Conservation (phyloP, 2,888 invertebrate species). For the Herminia tarsipennalis region DNA sequence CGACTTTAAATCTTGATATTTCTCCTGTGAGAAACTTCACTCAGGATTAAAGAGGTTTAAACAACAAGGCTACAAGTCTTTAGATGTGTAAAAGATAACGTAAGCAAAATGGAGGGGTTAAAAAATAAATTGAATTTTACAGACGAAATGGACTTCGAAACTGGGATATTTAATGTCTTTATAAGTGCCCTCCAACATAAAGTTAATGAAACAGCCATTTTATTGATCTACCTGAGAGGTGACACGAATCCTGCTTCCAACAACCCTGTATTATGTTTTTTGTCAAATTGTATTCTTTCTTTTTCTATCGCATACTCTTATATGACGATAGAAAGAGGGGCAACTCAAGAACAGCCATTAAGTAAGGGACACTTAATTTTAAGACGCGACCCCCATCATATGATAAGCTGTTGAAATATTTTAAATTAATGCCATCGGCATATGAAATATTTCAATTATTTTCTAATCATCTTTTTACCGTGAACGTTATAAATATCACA, state of each 20-base stretch:
- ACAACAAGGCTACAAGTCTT: too few relatives aligned
- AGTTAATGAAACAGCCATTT: conserved; percentile 80
- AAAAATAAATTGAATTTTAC: conserved; percentile 46
- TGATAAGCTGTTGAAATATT: conserved; percentile 79
- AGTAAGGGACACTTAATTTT: conserved; percentile 77
- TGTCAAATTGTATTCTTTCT: conserved; percentile 70
- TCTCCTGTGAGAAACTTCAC: background rate
- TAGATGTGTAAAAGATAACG: conserved; percentile 52
- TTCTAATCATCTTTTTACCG: conserved; percentile 51
- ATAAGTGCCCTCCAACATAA: conserved; percentile 80
- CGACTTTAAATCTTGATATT: conserved; percentile 7
- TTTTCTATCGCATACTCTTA: conserved; percentile 37
- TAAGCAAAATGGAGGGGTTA: conserved; percentile 45
- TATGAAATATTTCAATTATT: conserved; percentile 66
- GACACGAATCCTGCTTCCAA: conserved; percentile 72
- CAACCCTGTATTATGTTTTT: conserved; percentile 81
- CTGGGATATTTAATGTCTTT: conserved; percentile 81
- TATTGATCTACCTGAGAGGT: conserved; percentile 83
- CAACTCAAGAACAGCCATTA: conserved; percentile 64
- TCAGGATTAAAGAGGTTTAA: too few relatives aligned
- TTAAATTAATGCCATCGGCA: conserved; percentile 77
- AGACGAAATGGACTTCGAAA: conserved; percentile 59
- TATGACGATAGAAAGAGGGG: conserved; percentile 45
- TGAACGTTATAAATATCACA: background rate
- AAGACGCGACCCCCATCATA: conserved; percentile 77